Base-by-base conservation (phyloP, 2,113 vertebrate genomes). In the Zosterops japonicus region DNA sequence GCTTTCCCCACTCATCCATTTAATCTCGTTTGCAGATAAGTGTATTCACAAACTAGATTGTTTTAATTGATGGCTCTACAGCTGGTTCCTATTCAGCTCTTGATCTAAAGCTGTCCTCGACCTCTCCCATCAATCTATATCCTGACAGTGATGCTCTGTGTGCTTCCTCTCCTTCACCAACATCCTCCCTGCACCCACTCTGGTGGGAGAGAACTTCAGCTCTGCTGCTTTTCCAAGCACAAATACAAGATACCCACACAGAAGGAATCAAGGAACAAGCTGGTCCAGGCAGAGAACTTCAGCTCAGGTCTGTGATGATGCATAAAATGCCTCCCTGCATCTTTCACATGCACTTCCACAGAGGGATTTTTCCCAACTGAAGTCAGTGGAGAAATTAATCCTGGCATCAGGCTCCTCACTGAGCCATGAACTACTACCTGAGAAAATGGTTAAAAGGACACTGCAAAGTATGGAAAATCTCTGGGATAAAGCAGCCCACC, bases 21-120 rank as follows among this genome's bases (percentile, higher is more conserved):
- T 87, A 80, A 95, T 93, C 70, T 64, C 24, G 28, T 84, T 93
- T 92, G 93, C 76, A 83, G 83, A 71, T 77, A 85, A 63, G 47
- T 22, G 27, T 64, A 83, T 82, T 94, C 21, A 31, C 50, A 90
- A 96, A 94, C 52, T 42, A 68, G 29, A 63, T 92, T 92, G 44
- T 92, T 96, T 93, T 95, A 91, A 95, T 36, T 82, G 90, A 92
- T 31, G 94, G 89, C 67, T 85, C 80, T 89, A n/a, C 21, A 39
- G 68, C 63, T 84, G 65, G 86, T 91, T 80, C 60, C 86, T 68
- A 72, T 22, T 89, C 70, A 69, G 61, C 87, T 89, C 70, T 88
- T 3, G 4, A 82, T 79, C 59, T 88, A 77, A 92, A 92, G 72
- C 87, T 81, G 76, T 69, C 74, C 80, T 81, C 47, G 36, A 87